phyloP scores from a whole-genome alignment of 2,113 vertebrate species.

The Ammospiza caudacuta region DNA sequence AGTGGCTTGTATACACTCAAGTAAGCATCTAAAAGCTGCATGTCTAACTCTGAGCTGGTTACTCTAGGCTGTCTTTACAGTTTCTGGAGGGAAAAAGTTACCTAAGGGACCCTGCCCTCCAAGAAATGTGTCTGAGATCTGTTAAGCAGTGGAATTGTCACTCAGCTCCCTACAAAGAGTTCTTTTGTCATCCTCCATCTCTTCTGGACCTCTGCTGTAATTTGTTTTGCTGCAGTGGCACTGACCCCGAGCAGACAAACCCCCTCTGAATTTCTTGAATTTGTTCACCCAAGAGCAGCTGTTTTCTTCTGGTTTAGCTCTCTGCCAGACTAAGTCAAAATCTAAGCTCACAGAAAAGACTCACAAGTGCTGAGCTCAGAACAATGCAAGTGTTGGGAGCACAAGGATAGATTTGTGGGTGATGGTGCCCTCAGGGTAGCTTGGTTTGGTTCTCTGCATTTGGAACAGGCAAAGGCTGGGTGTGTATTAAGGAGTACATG shows the following conservation, averaged over 20 bases:
- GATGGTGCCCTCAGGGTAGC: background rate
- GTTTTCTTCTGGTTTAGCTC: background rate
- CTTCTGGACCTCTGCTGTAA: background rate
- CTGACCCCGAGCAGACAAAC: background rate
- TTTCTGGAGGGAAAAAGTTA: background rate
- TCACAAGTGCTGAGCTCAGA: background rate
- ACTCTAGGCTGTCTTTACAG: background rate
- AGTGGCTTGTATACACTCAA: background rate
- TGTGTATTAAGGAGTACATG: rapidly evolving
- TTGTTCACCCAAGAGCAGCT: background rate
- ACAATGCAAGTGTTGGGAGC: background rate
- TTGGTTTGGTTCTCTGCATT: background rate
- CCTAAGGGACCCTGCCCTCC: background rate
- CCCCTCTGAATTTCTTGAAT: background rate
- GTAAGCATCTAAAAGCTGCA: background rate
- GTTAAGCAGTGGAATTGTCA: background rate
- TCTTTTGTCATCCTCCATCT: background rate
- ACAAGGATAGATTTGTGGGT: background rate
- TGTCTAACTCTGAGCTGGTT: background rate
- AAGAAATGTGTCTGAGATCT: background rate
- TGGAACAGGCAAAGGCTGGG: background rate
- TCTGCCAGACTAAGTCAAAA: background rate
- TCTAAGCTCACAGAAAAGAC: background rate
- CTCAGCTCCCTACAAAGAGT: background rate
- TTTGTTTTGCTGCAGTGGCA: background rate